These are phyloP conservation scores for Glossophaga mutica DNA, from an alignment of 2,797 vertebrate species.

Conservation along the genomic window DNA sequence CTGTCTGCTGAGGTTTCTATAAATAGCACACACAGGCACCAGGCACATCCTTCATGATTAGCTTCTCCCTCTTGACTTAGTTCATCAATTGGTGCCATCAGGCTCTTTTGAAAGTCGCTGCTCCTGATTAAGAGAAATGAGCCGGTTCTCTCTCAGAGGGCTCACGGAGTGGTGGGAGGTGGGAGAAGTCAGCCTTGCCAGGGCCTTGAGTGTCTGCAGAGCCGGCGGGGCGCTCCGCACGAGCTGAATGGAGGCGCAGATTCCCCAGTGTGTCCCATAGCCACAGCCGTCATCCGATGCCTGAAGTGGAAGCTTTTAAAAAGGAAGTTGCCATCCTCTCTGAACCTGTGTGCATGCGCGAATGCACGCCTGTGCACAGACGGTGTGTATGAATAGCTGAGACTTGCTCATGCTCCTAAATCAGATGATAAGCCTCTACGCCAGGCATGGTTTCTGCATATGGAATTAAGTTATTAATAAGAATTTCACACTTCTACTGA, in stretches of 20 bases:
- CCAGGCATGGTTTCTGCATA: not conserved
- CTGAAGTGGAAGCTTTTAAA: not conserved
- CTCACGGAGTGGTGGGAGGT: not conserved
- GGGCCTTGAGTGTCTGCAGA: not conserved
- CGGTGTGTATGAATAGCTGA: not conserved
- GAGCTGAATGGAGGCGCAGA: not conserved
- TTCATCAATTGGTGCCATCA: conserved; percentile 56
- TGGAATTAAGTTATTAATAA: conserved; percentile 60
- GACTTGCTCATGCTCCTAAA: not conserved
- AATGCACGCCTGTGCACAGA: not conserved
- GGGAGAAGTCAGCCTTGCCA: not conserved
- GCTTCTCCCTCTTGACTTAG: conserved; percentile 58
- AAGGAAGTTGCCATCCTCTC: not conserved
- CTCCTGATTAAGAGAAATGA: conserved; percentile 61
- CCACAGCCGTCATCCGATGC: not conserved
- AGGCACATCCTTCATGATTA: conserved; percentile 58
- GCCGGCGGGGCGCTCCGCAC: not conserved
- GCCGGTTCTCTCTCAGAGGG: not conserved
- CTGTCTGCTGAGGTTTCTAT: conserved; percentile 53
- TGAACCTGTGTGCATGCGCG: not conserved
- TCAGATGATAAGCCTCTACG: not conserved
- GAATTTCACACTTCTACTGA: conserved; percentile 64
- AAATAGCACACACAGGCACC: conserved; percentile 59
- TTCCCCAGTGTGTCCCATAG: not conserved
- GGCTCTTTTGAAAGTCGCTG: conserved; percentile 38